Percentiles rank a stretch among this genome's conserved stretches.
These are phyloP conservation scores for Aramus guarauna DNA, from an alignment of 2,113 vertebrate species.

Conservation along the genomic window DNA sequence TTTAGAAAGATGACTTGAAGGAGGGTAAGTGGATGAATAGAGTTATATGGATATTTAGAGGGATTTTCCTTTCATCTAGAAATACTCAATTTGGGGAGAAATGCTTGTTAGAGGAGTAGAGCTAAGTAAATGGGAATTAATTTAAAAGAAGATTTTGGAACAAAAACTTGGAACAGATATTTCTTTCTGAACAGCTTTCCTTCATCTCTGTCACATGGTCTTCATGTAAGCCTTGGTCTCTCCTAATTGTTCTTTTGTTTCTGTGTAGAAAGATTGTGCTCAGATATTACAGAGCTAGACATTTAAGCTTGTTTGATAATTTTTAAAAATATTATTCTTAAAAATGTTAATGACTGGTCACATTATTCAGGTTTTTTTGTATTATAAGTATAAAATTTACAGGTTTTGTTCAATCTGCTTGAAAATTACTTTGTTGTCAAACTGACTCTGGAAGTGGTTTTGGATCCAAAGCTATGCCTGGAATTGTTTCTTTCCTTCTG, in stretches of 20 bases:
- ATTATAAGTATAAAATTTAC: neutral
- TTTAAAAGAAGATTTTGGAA: neutral
- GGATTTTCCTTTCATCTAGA: neutral
- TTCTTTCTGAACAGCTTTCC: neutral
- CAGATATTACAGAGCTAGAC: neutral
- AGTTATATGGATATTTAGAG: fast-evolving
- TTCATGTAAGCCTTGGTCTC: neutral
- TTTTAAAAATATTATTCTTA: neutral
- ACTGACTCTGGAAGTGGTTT: neutral
- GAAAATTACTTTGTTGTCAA: neutral
- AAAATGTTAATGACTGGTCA: neutral
- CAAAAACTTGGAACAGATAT: neutral
- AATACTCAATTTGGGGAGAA: neutral
- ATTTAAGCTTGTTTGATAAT: neutral
- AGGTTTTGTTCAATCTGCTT: neutral
- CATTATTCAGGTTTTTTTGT: neutral
- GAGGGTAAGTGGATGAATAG: neutral
- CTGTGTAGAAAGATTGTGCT: neutral
- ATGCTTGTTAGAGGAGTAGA: neutral
- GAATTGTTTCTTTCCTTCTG: neutral
- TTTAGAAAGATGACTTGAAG: neutral
- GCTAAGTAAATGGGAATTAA: neutral
- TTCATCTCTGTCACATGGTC: neutral
- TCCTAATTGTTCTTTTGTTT: neutral
- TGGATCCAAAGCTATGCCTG: neutral